Evolutionary conservation across 2,888 invertebrate genomes (phyloP), one percentile per base, ranked within the genome.

Genomic region (Eulithis prunata): DNA sequence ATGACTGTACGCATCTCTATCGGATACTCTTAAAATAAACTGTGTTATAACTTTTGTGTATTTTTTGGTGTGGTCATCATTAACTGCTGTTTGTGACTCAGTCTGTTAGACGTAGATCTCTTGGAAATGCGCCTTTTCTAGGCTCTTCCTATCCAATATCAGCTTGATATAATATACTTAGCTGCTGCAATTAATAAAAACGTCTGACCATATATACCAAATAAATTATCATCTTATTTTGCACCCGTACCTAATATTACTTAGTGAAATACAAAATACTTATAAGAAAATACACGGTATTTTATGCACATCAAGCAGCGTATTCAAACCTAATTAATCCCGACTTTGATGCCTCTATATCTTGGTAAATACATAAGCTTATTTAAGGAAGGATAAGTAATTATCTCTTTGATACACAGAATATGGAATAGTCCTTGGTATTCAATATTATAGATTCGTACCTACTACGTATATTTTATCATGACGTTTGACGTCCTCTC

Each of bases 1-100:
- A 92, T 73, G 91, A 92, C 60, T 92, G 92, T 74, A 92, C 92
- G 0, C 90, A 90, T 74, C 77, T 92, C 12, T 92, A 90, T 66
- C 83, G 81, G 70, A 86, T 91, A 46, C 58, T 91, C 54, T 72
- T 91, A 41, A 72, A 81, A 75, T 85, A 82, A 81, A 75, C 14
- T 10, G 4, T 38, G 46, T n/a, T 21, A 53, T 14, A 4, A 46
- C 7, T 14, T 45, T 14, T 38, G 6, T 57, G 38, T 57, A 46
- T 57, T 49, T 8, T 41, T 41, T 41, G 10, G 32, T 32, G 32
- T 32, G 32, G 3, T n/a, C n/a, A n/a, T n/a, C n/a, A n/a, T n/a
- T n/a, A n/a, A n/a, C n/a, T n/a, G n/a, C n/a, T n/a, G n/a, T n/a
- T n/a, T n/a, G n/a, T n/a, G 2, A 21, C 21, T 21, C 21, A 21